phyloP scores from a whole-genome alignment of 2,797 vertebrate genomes.

The Pseudomugil tenellus region DNA sequence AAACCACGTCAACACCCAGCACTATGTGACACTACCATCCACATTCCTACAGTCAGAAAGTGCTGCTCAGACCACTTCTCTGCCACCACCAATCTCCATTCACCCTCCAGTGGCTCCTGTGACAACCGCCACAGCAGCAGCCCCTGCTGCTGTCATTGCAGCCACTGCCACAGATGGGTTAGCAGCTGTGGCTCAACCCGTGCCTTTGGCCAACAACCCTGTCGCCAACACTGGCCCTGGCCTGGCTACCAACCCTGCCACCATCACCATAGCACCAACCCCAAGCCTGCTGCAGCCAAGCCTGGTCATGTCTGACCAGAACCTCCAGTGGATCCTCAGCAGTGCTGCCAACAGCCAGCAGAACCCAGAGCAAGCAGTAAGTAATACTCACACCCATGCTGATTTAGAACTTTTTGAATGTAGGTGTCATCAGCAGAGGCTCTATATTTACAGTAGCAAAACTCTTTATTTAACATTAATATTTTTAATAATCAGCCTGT shows the following conservation, averaged over 20 bases:
- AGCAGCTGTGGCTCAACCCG: slow-evolving; percentile 75
- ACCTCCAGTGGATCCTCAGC: slow-evolving; percentile 98
- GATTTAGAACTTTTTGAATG: background rate
- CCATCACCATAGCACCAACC: slow-evolving; percentile 88
- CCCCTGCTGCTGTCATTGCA: slow-evolving; percentile 46
- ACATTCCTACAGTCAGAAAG: slow-evolving; percentile 86
- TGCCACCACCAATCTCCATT: slow-evolving; percentile 73
- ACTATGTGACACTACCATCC: slow-evolving; percentile 85
- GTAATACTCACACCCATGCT: slow-evolving; percentile 53
- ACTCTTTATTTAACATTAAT: background rate
- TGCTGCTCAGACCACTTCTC: slow-evolving; percentile 73
- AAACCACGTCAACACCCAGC: slow-evolving; percentile 83
- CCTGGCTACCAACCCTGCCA: slow-evolving; percentile 71
- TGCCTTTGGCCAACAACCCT: slow-evolving; percentile 87
- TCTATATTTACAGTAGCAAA: background rate
- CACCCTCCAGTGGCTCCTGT: slow-evolving; percentile 47
- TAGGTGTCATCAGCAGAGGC: too few species aligned
- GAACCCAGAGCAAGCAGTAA: slow-evolving; percentile 91
- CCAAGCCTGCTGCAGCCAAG: slow-evolving; percentile 91
- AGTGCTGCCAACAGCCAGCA: slow-evolving; percentile 89
- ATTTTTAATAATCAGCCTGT: background rate
- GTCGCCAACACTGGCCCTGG: slow-evolving; percentile 60
- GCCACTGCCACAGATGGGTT: slow-evolving; percentile 44
- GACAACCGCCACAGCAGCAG: slow-evolving; percentile 43
- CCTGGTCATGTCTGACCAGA: slow-evolving; percentile 96